phyloP scores from a whole-genome alignment of 35 echinoderm and acorn worm genomes.

The Ptychodera flava region DNA sequence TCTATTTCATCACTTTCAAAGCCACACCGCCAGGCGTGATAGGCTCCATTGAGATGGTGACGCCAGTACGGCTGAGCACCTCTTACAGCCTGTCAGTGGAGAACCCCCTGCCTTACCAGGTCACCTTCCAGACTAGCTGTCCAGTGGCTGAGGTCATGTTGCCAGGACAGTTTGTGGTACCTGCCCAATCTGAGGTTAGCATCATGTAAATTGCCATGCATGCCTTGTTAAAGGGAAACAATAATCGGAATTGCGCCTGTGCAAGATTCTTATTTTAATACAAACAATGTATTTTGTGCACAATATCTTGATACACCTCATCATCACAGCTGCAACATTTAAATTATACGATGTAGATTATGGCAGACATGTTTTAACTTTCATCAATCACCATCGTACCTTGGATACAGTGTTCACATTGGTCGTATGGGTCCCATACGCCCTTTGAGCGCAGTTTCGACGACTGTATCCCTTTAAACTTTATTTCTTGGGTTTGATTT shows the following conservation, averaged over 20 bases:
- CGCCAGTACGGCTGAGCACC: constrained; percentile 86
- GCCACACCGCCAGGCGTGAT: constrained; percentile 84
- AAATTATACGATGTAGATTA: too few relatives aligned
- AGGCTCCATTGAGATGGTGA: constrained; percentile 81
- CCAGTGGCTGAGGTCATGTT: constrained; percentile 77
- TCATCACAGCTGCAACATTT: too few relatives aligned
- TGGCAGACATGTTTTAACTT: too few relatives aligned
- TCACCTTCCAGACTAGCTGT: constrained; percentile 86
- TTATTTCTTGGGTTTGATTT: background rate
- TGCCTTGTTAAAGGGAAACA: background rate
- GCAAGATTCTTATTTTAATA: too few relatives aligned
- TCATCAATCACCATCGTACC: too few relatives aligned
- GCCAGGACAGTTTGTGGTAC: constrained; percentile 77
- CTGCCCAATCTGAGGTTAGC: constrained; percentile 94
- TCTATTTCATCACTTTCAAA: constrained; percentile 97
- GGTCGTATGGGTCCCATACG: too few relatives aligned
- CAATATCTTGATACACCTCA: too few relatives aligned
- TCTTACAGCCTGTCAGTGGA: constrained; percentile 80
- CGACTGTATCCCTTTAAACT: too few relatives aligned
- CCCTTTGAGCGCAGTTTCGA: too few relatives aligned
- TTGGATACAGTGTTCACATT: too few relatives aligned
- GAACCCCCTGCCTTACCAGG: constrained; percentile 69
- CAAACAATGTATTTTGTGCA: too few relatives aligned
- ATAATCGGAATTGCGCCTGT: too few relatives aligned
- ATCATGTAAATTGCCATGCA: background rate